Conservation (phyloP, 2,797 vertebrate genomes). For the Cyclopterus lumpus region DNA sequence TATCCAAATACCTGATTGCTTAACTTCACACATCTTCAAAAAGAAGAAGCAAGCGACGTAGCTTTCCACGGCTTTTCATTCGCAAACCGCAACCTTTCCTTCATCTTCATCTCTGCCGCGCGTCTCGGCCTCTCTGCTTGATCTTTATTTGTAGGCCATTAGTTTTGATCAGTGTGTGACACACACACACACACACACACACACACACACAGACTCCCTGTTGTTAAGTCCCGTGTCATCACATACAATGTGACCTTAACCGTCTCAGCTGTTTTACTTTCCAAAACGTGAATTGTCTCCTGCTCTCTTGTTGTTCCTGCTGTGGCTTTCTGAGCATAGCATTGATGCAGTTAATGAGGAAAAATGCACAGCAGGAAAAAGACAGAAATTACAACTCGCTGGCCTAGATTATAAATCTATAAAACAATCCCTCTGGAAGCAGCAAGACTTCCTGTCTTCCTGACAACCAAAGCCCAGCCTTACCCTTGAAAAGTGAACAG, state of each 20-base stretch:
- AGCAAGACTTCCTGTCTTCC: slow-evolving; percentile 61
- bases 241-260: slow-evolving; percentile 41
- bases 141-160: slow-evolving; percentile 33
- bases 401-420: slow-evolving; percentile 68
- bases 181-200: slow-evolving; percentile 13
- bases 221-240: slow-evolving; percentile 38
- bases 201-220: slow-evolving; percentile 20
- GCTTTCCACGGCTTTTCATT: slow-evolving; percentile 4
- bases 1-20: not conserved
- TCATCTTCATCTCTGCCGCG: not conserved
- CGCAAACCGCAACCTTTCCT: slow-evolving; percentile 21
- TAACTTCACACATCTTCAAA: not conserved
- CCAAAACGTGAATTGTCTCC: slow-evolving; percentile 40
- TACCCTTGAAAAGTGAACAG: slow-evolving; percentile 81
- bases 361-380: slow-evolving; percentile 61
- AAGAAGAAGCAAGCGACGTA: not conserved
- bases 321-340: slow-evolving; percentile 51
- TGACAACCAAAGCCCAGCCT: slow-evolving; percentile 44
- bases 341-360: slow-evolving; percentile 65
- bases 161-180: slow-evolving; percentile 44
- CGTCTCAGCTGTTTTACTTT: slow-evolving; percentile 31
- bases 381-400: slow-evolving; percentile 62
- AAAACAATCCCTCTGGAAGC: slow-evolving; percentile 66
- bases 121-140: slow-evolving; percentile 18
- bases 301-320: slow-evolving; percentile 35